phyloP scores from a whole-genome alignment of 2,888 invertebrate genomes.

The Dynastes grantii region DNA sequence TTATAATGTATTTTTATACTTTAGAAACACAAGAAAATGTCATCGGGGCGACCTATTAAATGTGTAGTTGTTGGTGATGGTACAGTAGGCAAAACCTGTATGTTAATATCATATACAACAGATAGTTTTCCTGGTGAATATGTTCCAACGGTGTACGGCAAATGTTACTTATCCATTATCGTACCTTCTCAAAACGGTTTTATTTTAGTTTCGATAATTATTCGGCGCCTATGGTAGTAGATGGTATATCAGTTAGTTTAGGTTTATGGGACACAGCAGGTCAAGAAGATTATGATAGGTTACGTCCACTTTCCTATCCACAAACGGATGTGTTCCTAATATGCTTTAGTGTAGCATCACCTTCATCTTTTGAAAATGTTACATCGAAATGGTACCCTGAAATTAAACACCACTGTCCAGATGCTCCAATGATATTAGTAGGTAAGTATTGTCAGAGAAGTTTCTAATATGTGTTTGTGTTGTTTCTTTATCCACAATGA shows the following conservation, averaged over 20 bases:
- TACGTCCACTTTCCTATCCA: constrained; percentile 96
- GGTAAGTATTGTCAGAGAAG: constrained; percentile 75
- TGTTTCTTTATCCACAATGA: too few relatives aligned
- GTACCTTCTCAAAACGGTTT: constrained; percentile 30
- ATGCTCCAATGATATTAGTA: constrained; percentile 98
- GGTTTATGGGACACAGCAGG: constrained; percentile 99
- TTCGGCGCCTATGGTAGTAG: constrained; percentile 98
- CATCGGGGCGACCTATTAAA: constrained; percentile 93
- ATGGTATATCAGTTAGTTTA: constrained; percentile 96
- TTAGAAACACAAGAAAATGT: constrained; percentile 74
- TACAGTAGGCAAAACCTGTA: constrained; percentile 94
- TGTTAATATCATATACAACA: constrained; percentile 94
- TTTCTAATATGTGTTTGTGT: too few relatives aligned
- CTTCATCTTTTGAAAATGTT: constrained; percentile 99
- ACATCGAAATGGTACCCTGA: constrained; percentile 99
- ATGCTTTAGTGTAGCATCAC: constrained; percentile 99
- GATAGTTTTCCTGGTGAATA: constrained; percentile 96
- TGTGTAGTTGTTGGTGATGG: constrained; percentile 95
- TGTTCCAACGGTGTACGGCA: constrained; percentile 94
- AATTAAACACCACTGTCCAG: constrained; percentile 99
- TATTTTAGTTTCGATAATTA: constrained; percentile 95
- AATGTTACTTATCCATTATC: too few relatives aligned
- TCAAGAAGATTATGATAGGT: constrained; percentile 97
- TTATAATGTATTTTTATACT: constrained; percentile 51
- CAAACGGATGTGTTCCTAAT: constrained; percentile 99